Evolutionary conservation across 2,888 invertebrate species (phyloP).

Genomic region (Aphidoletes aphidimyza): DNA sequence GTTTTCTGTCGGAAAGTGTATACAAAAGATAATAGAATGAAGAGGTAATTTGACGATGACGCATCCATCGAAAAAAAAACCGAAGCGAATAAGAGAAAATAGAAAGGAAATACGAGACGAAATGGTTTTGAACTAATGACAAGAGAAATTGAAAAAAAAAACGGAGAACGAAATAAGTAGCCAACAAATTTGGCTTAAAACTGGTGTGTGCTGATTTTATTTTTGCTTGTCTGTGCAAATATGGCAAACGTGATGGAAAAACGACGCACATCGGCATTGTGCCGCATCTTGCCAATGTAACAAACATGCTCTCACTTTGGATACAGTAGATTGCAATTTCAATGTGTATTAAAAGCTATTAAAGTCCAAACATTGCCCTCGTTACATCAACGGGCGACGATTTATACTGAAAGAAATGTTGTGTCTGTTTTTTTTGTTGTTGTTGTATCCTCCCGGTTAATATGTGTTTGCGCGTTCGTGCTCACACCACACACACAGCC

Average conservation of each 20-base stretch:
- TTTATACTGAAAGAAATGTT: slow-evolving; percentile 5
- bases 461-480: not conserved
- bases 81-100: not conserved
- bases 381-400: slow-evolving; percentile 38
- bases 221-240: not conserved
- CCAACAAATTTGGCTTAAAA: slow-evolving; percentile 32
- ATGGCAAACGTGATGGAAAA: not conserved
- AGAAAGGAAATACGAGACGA: slow-evolving; percentile 20
- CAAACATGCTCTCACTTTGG: not conserved
- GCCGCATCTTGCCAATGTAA: not conserved
- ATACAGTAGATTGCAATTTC: slow-evolving; percentile 22
- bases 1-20: not conserved
- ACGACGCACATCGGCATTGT: not conserved
- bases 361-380: slow-evolving; percentile 37
- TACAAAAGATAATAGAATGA: not conserved
- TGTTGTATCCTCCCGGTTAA: too few species aligned
- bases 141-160: not conserved
- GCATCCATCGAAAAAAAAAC: not conserved
- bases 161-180: not conserved
- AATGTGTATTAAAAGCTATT: slow-evolving; percentile 42
- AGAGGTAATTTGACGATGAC: slow-evolving; percentile 26
- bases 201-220: slow-evolving; percentile 21
- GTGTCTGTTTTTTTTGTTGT: not conserved
- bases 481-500: too few species aligned
- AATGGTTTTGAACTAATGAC: slow-evolving; percentile 11